Percentiles rank a stretch among this genome's conserved stretches.
These are phyloP conservation scores for Danaus plexippus DNA, from an alignment of 1,140 invertebrate species.

Conservation along the genomic window DNA sequence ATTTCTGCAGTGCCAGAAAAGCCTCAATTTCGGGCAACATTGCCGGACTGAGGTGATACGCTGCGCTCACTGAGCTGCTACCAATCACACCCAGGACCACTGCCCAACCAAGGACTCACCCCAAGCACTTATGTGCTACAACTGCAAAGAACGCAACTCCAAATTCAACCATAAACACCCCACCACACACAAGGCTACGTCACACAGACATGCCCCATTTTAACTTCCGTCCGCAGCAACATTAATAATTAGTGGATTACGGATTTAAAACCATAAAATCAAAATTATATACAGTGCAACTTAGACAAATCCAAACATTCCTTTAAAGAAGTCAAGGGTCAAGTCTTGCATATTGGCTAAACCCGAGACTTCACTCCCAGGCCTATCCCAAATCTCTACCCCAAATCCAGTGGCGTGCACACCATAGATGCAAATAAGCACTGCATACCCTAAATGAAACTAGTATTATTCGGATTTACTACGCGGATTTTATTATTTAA, in stretches of 20 bases:
- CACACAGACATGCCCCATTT: slow-evolving; percentile 8
- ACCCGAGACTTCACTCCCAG: background rate
- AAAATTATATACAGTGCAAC: slow-evolving; percentile 11
- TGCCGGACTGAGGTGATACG: background rate
- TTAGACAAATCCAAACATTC: background rate
- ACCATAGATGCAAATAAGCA: too few relatives aligned
- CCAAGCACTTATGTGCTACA: slow-evolving; percentile 11
- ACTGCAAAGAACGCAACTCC: slow-evolving; percentile 9
- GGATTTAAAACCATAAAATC: too few relatives aligned
- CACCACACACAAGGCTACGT: too few relatives aligned
- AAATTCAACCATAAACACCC: slow-evolving; percentile 2
- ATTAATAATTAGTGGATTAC: too few relatives aligned
- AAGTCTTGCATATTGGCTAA: background rate
- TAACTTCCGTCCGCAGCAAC: background rate
- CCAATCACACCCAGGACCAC: background rate
- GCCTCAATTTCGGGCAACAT: slow-evolving; percentile 12
- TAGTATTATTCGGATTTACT: too few relatives aligned
- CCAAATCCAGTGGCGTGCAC: background rate
- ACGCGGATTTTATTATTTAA: too few relatives aligned
- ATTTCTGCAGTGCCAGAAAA: slow-evolving; percentile 16
- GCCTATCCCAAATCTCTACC: background rate
- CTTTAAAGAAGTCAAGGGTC: background rate
- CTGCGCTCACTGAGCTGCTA: slow-evolving; percentile 7
- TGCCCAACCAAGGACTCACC: slow-evolving; percentile 11
- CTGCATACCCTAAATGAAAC: too few relatives aligned